Base-by-base conservation (phyloP, 1,140 invertebrate species). In the Drosophila leontia region DNA sequence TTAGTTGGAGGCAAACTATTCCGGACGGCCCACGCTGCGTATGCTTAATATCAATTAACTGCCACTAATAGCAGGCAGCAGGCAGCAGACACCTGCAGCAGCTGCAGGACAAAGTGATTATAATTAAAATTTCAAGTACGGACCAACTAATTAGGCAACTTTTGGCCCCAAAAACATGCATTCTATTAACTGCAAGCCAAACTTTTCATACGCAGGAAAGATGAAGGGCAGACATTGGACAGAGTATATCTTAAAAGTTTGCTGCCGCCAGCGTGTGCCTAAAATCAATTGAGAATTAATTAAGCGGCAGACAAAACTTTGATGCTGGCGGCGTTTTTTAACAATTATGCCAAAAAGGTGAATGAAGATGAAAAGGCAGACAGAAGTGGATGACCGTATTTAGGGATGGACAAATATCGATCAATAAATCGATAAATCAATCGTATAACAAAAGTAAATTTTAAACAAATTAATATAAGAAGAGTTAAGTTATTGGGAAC, bases 261-360 rank as follows among this genome's bases (percentile, higher is more conserved):
- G n/a, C 53, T 19, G 60, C 44, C 39, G 47, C 34, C 50, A 65
- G 63, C 44, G 42, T 78, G 63, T 74, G 68, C 67, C 56, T 41
- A 60, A 87, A 87, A 86, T 86, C 80, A 82, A 87, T 87, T 79
- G 41, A 80, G 64, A 82, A 75, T 87, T 69, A 82, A 82, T 82
- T 65, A 82, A 78, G 64, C 75, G 61, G 44, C 69, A 62, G 61
- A 57, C 44, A 47, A 70, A 82, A 82, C 56, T 82, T 74, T 37
- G 45, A 78, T 59, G 60, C 67, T 64, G 63, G 67, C 62, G 58
- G 59, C 62, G 50, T 69, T 82, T 55, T 65, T 42, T 19, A 72
- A 62, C 53, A 74, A 86, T 87, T 72, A 87, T 74, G 55, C 51
- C 53, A 50, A 51, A 44, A 67, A 72, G 55, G 42, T 53, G 26